A percentile compares a stretch with the other conserved stretches of the same genome.
These are phyloP conservation scores for Proisotoma minuta DNA, from an alignment of 2,888 invertebrate genomes.

Conservation along the genomic window DNA sequence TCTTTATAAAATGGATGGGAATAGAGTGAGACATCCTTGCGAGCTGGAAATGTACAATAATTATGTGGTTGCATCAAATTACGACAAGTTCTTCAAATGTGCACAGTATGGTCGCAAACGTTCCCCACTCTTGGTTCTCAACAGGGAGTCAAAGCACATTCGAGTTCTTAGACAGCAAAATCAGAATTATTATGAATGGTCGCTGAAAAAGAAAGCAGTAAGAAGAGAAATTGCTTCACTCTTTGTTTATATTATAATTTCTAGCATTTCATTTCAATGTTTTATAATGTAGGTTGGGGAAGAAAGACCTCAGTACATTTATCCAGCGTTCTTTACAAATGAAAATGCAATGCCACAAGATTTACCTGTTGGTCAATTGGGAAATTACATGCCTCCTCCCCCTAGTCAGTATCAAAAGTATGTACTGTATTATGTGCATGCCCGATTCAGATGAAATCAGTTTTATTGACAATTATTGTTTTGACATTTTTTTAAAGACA, in stretches of 20 bases:
- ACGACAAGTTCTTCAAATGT: slow-evolving; percentile 42
- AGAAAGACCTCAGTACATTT: slow-evolving; percentile 37
- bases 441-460: too few relatives aligned
- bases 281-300: slow-evolving; percentile 26
- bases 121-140: slow-evolving; percentile 42
- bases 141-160: slow-evolving; percentile 42
- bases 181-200: slow-evolving; percentile 18
- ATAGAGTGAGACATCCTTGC: slow-evolving; percentile 40
- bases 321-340: slow-evolving; percentile 28
- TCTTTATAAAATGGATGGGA: slow-evolving; percentile 46
- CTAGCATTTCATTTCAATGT: background rate
- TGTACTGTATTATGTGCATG: too few relatives aligned
- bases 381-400: slow-evolving; percentile 33
- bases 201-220: slow-evolving; percentile 35
- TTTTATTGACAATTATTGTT: too few relatives aligned
- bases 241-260: background rate
- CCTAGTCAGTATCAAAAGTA: too few relatives aligned
- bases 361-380: slow-evolving; percentile 32
- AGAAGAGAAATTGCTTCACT: slow-evolving; percentile 7
- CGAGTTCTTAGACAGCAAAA: slow-evolving; percentile 40
- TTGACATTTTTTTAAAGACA: too few relatives aligned
- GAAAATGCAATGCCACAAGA: slow-evolving; percentile 32
- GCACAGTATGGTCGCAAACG: slow-evolving; percentile 41
- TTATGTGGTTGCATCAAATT: slow-evolving; percentile 45
- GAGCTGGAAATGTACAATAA: slow-evolving; percentile 47